Conservation (phyloP, 2,888 invertebrate species). For the Dichetophora obliterata region DNA sequence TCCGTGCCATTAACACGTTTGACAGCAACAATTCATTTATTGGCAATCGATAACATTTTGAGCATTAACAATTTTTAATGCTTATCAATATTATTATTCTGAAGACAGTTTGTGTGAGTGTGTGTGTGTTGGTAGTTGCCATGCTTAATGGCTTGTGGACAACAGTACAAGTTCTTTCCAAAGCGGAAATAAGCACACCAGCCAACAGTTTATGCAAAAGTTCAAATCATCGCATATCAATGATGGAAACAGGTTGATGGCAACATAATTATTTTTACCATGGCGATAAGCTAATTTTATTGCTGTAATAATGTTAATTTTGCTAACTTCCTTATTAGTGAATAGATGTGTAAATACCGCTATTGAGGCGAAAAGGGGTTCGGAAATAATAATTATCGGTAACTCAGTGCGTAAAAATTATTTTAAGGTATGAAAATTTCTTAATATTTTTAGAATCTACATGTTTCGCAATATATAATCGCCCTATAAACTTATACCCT, state of each 20-base stretch:
- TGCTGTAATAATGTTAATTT: not conserved
- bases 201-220: not conserved
- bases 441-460: too few species aligned
- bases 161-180: not conserved
- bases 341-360: too few species aligned
- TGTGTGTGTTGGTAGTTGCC: too few species aligned
- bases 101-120: not conserved
- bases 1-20: constrained; percentile 63
- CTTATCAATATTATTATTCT: not conserved
- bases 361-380: too few species aligned
- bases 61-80: not conserved
- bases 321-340: too few species aligned
- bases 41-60: constrained; percentile 5
- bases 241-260: not conserved
- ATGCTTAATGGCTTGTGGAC: too few species aligned
- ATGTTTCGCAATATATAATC: too few species aligned
- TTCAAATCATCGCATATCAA: not conserved
- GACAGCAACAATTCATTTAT: constrained; percentile 40
- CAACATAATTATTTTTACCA: not conserved
- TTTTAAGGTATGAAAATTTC: too few species aligned
- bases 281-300: not conserved
- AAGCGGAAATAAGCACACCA: constrained; percentile 16
- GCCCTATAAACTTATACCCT: too few species aligned
- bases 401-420: too few species aligned
- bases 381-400: too few species aligned